Evolutionary conservation across 1,140 invertebrate species (phyloP).

Genomic region (Macrobrachium rosenbergii): DNA sequence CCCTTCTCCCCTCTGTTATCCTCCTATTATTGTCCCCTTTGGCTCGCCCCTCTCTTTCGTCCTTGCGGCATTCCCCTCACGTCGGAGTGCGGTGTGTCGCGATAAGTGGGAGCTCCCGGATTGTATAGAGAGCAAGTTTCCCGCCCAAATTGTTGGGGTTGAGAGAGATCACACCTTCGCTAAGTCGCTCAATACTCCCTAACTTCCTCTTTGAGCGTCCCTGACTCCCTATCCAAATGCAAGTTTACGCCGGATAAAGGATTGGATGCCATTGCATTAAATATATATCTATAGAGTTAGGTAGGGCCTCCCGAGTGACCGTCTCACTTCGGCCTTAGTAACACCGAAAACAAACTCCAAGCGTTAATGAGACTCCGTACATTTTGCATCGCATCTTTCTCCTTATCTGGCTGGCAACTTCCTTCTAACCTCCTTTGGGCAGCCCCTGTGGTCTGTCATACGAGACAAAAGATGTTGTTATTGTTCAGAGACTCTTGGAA

Average conservation of each 20-base stretch:
- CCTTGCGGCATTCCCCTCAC: slow-evolving; percentile 1
- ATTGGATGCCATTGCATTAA: not conserved
- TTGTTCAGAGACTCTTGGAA: slow-evolving; percentile 11
- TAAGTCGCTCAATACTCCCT: slow-evolving; percentile 13
- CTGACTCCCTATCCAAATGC: not conserved
- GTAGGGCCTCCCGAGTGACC: too few relatives aligned
- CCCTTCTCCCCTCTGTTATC: not conserved
- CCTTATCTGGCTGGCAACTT: not conserved
- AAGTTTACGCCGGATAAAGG: not conserved
- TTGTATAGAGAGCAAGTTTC: slow-evolving; percentile 15
- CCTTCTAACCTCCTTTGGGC: not conserved
- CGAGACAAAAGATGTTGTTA: slow-evolving; percentile 10
- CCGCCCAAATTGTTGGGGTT: slow-evolving; percentile 19
- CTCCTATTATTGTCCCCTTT: not conserved
- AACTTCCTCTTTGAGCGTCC: slow-evolving; percentile 5
- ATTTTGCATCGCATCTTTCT: not conserved
- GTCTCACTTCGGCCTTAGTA: too few relatives aligned
- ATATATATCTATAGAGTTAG: too few relatives aligned
- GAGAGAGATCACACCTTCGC: slow-evolving; percentile 21
- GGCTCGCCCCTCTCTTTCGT: not conserved
- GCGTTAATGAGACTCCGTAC: too few relatives aligned
- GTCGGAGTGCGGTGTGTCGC: not conserved
- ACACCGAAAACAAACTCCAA: too few relatives aligned
- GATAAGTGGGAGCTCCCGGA: not conserved
- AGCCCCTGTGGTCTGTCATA: slow-evolving; percentile 10